Evolutionary conservation across 2,888 invertebrate genomes (phyloP).

Genomic region (Alsophila aescularia): DNA sequence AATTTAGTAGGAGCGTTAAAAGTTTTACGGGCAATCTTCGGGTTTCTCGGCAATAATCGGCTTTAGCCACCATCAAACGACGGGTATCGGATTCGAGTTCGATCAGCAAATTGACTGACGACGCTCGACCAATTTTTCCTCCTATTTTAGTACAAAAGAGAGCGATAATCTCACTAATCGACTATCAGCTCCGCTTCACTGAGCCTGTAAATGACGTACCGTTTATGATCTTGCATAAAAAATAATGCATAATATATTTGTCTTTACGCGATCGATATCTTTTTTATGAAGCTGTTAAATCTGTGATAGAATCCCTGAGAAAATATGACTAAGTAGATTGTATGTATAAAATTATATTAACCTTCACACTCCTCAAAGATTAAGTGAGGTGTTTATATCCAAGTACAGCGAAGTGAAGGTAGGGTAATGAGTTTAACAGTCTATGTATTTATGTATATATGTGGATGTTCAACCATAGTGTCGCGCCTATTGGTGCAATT

Average conservation of each 20-base stretch:
- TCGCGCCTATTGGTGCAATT: no score
- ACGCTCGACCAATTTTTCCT: constrained; percentile 52
- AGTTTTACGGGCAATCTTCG: constrained; percentile 73
- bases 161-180: constrained; percentile 39
- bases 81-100: constrained; percentile 50
- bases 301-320: neutral
- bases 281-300: neutral
- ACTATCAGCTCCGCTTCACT: constrained; percentile 35
- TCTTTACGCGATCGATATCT: neutral
- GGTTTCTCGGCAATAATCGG: constrained; percentile 64
- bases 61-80: constrained; percentile 59
- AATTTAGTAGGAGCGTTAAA: constrained; percentile 71
- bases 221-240: constrained; percentile 12
- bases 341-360: no score
- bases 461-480: no score
- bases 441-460: no score
- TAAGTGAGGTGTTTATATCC: no score
- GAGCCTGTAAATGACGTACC: constrained; percentile 22
- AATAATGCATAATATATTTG: constrained; percentile 5
- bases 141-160: constrained; percentile 38
- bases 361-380: no score
- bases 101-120: constrained; percentile 58
- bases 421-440: no score
- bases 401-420: no score
- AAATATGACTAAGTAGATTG: neutral